phyloP scores from a whole-genome alignment of 2,888 invertebrate species.

The Globia sparganii region DNA sequence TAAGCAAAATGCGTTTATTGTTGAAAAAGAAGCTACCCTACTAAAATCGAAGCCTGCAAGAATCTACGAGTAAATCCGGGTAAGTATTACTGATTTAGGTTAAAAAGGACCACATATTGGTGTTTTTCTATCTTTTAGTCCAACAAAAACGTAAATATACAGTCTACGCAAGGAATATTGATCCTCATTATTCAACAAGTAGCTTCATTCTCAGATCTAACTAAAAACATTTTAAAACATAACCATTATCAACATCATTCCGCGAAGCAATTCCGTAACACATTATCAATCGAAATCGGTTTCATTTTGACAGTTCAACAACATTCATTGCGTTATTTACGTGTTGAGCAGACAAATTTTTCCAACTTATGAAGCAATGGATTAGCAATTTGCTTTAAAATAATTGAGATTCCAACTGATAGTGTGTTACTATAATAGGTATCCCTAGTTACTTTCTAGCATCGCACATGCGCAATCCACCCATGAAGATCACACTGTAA shows the following conservation, averaged over 20 bases:
- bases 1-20: not conserved
- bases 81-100: not conserved
- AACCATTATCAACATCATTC: slow-evolving; percentile 18
- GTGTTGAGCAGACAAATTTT: too few relatives aligned
- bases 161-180: not conserved
- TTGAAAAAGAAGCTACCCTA: not conserved
- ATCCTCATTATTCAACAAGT: slow-evolving; percentile 21
- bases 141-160: not conserved
- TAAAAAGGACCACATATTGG: not conserved
- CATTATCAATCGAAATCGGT: too few relatives aligned
- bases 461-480: slow-evolving; percentile 65
- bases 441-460: slow-evolving; percentile 12
- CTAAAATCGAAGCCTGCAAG: not conserved
- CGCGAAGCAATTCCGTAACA: too few relatives aligned
- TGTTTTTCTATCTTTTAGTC: not conserved
- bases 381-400: too few relatives aligned
- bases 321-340: too few relatives aligned
- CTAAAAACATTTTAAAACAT: slow-evolving; percentile 18
- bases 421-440: slow-evolving; percentile 13
- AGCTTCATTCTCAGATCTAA: not conserved
- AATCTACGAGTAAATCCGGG: not conserved
- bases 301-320: too few relatives aligned
- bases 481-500: slow-evolving; percentile 78
- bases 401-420: too few relatives aligned
- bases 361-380: too few relatives aligned